Conservation (phyloP, 1,140 invertebrate species). For the Amyelois transitella region DNA sequence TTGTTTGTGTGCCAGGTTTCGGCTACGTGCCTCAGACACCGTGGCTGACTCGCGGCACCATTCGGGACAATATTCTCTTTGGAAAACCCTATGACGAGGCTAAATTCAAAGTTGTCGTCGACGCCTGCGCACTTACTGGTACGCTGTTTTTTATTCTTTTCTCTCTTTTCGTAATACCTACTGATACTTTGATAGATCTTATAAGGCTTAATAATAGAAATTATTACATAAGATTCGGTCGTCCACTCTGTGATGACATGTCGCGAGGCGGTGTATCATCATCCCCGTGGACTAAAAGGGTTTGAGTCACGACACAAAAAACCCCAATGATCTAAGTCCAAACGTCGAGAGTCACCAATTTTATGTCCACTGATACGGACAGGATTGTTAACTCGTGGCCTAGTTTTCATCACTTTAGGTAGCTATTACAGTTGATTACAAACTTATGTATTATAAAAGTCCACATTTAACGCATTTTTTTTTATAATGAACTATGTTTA, state of each 20-base stretch:
- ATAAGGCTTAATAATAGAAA: too few relatives aligned
- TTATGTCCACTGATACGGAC: conserved; percentile 97
- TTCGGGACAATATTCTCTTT: conserved; percentile 95
- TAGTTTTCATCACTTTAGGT: conserved; percentile 96
- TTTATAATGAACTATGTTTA: not conserved
- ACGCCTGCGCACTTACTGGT: conserved; percentile 88
- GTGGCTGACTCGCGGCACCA: conserved; percentile 93
- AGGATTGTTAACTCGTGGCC: conserved; percentile 96
- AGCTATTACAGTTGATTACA: too few relatives aligned
- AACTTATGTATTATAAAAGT: too few relatives aligned
- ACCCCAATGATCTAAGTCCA: too few relatives aligned
- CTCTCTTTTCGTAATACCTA: too few relatives aligned
- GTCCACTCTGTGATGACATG: too few relatives aligned
- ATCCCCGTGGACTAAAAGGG: too few relatives aligned
- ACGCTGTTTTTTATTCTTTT: conserved; percentile 38
- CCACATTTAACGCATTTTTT: too few relatives aligned
- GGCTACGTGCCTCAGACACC: conserved; percentile 92
- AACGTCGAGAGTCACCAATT: conserved; percentile 95
- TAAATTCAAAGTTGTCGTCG: conserved; percentile 85
- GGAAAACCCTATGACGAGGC: conserved; percentile 85
- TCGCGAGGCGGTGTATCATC: too few relatives aligned
- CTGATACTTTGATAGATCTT: too few relatives aligned
- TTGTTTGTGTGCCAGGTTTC: conserved; percentile 77
- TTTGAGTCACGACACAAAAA: too few relatives aligned
- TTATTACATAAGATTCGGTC: too few relatives aligned